A percentile compares a stretch with the other conserved stretches of the same genome.
Conservation (phyloP, 2,888 invertebrate genomes). For the Mechanitis mazaeus region DNA sequence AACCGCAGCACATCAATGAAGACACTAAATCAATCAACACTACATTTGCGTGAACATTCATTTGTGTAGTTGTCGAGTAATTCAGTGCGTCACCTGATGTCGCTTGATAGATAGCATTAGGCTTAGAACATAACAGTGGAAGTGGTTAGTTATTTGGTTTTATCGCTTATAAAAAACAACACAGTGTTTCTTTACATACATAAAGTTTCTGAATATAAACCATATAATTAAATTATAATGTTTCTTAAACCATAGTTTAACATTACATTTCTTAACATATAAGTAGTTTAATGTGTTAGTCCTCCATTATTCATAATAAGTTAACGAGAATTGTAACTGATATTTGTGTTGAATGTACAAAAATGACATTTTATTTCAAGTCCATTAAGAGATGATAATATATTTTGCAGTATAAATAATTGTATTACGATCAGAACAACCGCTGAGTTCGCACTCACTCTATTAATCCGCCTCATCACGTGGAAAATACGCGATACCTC, state of each 20-base stretch:
- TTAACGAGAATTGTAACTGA: not conserved
- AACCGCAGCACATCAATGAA: slow-evolving; percentile 1
- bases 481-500: slow-evolving; percentile 29
- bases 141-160: not conserved
- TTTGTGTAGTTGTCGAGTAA: slow-evolving; percentile 38
- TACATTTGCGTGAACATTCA: slow-evolving; percentile 40
- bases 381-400: not conserved
- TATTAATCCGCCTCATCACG: slow-evolving; percentile 33
- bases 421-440: slow-evolving; percentile 14
- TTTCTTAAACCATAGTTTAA: no score
- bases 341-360: not conserved
- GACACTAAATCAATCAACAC: slow-evolving; percentile 26
- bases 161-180: no score
- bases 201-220: no score
- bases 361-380: not conserved
- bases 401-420: not conserved
- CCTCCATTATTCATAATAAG: not conserved
- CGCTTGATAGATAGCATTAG: slow-evolving; percentile 18
- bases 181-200: no score
- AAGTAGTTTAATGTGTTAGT: no score
- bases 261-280: no score
- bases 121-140: slow-evolving; percentile 1
- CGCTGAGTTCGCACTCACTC: slow-evolving; percentile 33
- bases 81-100: slow-evolving; percentile 31
- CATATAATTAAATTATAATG: no score